A percentile compares a stretch with the other conserved stretches of the same genome.
phyloP scores from a whole-genome alignment of 2,888 invertebrate species.

The Pogonocherus hispidulus region DNA sequence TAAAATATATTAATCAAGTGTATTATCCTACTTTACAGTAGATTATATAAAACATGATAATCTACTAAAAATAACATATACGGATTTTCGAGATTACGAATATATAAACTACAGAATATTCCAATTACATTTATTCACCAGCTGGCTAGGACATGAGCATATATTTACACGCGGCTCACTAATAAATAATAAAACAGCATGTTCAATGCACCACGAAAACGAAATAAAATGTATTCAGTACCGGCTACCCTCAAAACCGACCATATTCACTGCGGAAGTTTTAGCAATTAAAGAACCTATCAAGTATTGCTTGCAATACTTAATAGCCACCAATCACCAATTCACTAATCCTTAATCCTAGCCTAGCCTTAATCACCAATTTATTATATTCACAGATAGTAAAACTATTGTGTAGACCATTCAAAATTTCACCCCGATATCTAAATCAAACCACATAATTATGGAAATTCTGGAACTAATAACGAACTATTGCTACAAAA shows the following conservation, averaged over 20 bases:
- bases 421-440: neutral
- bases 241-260: neutral
- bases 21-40: neutral
- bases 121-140: neutral
- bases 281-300: constrained; percentile 1
- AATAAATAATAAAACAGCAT: constrained; percentile 1
- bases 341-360: no score
- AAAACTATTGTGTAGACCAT: neutral
- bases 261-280: neutral
- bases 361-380: no score
- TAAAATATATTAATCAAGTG: neutral
- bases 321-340: no score
- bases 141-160: neutral
- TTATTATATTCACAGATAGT: constrained; percentile 5
- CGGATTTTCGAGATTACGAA: neutral
- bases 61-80: neutral
- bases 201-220: constrained; percentile 1
- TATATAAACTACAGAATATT: neutral
- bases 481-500: neutral
- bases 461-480: neutral
- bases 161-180: constrained; percentile 10
- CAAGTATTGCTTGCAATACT: neutral
- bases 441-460: neutral
- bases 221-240: neutral
- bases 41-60: neutral